Base-by-base conservation (phyloP, 2,797 vertebrate species). In the Benthosema pterotum region DNA sequence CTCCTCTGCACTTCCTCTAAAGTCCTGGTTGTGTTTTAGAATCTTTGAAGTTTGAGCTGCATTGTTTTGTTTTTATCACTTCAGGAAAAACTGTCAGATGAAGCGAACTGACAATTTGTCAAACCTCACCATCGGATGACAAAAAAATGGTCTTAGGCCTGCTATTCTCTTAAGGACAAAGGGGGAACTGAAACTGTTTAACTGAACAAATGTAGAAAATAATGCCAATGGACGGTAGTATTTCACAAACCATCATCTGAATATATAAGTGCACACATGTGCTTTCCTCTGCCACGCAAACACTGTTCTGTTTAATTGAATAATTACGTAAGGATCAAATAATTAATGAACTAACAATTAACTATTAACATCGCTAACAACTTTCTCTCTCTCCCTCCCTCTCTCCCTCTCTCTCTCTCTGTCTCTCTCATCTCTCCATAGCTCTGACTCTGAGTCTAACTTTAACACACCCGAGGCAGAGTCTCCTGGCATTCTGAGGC, bases 371-470 rank as follows among this genome's bases (percentile, higher is more conserved):
- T 25, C 57, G 49, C 11, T 45, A 11, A 60, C 2, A 2, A 2
- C 18, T 50, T 48, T 45, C 54, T 51, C 17, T 45, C 15, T 42
- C 11, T 42, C 52, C 50, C 28, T 45, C 46, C 12, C 1, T 15
- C 11, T 58, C 5, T 63, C 25, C 67, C 57, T 22, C 57, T 65
- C 6, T 79, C 52, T n/a, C n/a, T n/a, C n/a, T n/a, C n/a, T n/a
- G n/a, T n/a, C n/a, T n/a, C n/a, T n/a, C 54, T 14, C 45, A 11
- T 77, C 28, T 75, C 19, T 71, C 74, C 85, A 80, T 92, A 98
- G 96, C 88, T 97, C 95, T 49, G 96, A 98, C 91, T 97, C 96
- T 0, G 96, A 97, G 86, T 94, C 94, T 71, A 91, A 93, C 87
- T 97, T 95, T 78, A 96, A 91, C 84, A 98, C 96, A 18, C 96